A percentile compares a stretch with the other conserved stretches of the same genome.
These are phyloP conservation scores for Gallinago jamesoni DNA, from an alignment of 2,113 vertebrate genomes.

Conservation along the genomic window DNA sequence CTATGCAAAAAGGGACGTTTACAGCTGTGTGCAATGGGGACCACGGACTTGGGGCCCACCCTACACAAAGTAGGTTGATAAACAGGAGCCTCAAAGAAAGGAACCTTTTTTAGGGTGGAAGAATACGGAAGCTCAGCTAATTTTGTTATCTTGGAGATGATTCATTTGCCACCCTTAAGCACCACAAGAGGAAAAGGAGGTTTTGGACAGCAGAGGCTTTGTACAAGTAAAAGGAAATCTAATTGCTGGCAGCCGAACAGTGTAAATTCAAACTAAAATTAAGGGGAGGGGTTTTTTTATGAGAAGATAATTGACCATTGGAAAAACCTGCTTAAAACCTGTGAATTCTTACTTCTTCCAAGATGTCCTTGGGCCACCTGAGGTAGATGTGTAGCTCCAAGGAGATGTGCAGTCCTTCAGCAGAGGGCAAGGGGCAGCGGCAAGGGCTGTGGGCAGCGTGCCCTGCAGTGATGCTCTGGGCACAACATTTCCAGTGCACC, in stretches of 20 bases:
- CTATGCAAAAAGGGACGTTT: not conserved
- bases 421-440: not conserved
- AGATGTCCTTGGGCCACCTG: not conserved
- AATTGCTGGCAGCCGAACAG: not conserved
- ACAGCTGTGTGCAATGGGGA: not conserved
- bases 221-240: not conserved
- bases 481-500: accelerated
- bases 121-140: not conserved
- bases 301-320: not conserved
- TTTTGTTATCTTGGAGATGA: not conserved
- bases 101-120: not conserved
- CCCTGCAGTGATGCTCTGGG: not conserved
- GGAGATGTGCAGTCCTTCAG: not conserved
- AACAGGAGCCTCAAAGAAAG: not conserved
- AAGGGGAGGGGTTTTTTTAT: not conserved
- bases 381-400: not conserved
- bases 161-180: not conserved
- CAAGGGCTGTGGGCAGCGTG: not conserved
- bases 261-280: not conserved
- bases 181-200: not conserved
- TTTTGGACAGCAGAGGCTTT: not conserved
- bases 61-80: not conserved
- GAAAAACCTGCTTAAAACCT: constrained; percentile 12
- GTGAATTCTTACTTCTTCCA: not conserved
- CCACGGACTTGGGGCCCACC: not conserved